Base-by-base conservation (phyloP, 2,888 invertebrate genomes). In the Homarus gammarus region DNA sequence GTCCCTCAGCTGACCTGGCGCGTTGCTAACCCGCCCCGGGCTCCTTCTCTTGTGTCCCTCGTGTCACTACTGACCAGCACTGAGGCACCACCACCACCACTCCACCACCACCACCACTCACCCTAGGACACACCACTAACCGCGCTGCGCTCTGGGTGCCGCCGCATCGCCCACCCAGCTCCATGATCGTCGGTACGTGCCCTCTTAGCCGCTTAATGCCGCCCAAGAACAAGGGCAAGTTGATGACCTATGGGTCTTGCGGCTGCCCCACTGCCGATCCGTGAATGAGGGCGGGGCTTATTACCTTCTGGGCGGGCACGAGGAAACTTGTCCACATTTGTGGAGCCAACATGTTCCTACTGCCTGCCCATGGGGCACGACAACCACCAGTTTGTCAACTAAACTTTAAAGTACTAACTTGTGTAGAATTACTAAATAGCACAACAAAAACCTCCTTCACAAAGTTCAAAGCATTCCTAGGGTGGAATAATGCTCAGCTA, bases 1-100 rank as follows among this genome's bases (percentile, higher is more conserved):
- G 89, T 89, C 89, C 89, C 89, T 89, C 89, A 89, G 89, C 89
- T 84, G 89, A 89, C 89, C 89, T 89, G 89, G 89, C 89, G 89
- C 89, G 89, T 89, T 89, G 89, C 89, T 89, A 89, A 89, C 89
- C 89, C 84, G 89, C 89, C 89, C 89, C 84, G 89, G 89, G 84
- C 84, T 79, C 84, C 84, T 87, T 87, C 89, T 89, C 89, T 89
- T 89, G 89, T 89, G 89, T 89, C 84, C 89, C 89, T 89, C 89
- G 89, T 89, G 89, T 89, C 84, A 89, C 89, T 89, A 89, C 89
- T 89, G 89, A 89, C 89, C 89, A 89, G 89, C 89, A 89, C 89
- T 89, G 89, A 89, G 89, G 89, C 88, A 88, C 88, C 89, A 84
- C 89, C 84, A 89, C 89, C 89, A 89, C 89, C 89, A 89, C 88